Evolutionary conservation across 2,888 invertebrate genomes (phyloP), one percentile per base, ranked within the genome.

Genomic region (Podotricha telesiphe): DNA sequence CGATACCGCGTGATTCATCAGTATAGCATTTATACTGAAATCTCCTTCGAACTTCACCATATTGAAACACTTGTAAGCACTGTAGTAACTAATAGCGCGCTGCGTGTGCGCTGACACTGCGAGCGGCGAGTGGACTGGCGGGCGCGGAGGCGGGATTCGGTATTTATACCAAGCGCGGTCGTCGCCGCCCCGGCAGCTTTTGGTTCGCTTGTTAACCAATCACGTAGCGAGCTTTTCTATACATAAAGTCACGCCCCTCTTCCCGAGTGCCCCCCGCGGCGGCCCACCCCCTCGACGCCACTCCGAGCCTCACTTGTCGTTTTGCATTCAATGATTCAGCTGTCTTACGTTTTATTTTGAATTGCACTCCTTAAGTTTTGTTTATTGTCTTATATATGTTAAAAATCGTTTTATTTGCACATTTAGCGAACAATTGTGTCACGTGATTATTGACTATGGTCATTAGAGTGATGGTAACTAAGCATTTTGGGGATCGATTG

Each of bases 21-120:
- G 87, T 80, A 97, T 96, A 55, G 96, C 95, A 80, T 96, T 96
- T 73, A 97, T 97, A 85, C 96, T 96, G 87, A 97, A 97, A 85
- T 95, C 96, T 79, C 96, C 96, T 90, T 91, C 91, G 79, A 93
- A 91, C 88, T 93, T 93, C 90, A 92, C 93, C 93, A 93, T 93
- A 76, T 80, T 91, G 82, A 72, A 65, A 76, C 88, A 89, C 87
- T 87, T 80, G 77, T 80, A 66, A 82, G 82, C 78, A 78, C 76
- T 78, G 70, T 64, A 71, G 63, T 68, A 73, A 72, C 65, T 55
- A 66, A 63, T 56, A 68, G 74, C 77, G 76, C 73, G 70, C 76
- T 80, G 81, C 77, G 84, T 86, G 88, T 86, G 87, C 85, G 83
- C 81, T 77, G 73, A 74, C 83, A 79, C 80, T 85, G 87, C 87